These are phyloP conservation scores for Trematomus bernacchii DNA, from an alignment of 2,797 vertebrate genomes.

Conservation along the genomic window DNA sequence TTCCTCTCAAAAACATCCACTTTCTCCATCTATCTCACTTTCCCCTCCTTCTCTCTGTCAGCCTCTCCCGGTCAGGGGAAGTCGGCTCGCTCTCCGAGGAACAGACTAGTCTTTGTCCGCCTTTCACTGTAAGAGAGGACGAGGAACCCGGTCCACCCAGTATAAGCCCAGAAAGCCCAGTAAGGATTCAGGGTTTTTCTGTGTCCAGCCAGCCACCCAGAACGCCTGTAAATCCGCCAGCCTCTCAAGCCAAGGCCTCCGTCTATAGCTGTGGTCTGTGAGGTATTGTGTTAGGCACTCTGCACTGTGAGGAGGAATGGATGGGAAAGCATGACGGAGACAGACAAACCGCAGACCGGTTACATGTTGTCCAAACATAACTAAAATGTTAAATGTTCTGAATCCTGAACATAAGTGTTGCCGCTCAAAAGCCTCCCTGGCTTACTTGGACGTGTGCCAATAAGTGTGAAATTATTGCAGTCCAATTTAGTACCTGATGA, in stretches of 20 bases:
- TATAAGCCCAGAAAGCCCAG: conserved; percentile 47
- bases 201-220: conserved; percentile 58
- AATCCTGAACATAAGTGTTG: conserved; percentile 2
- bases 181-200: conserved; percentile 58
- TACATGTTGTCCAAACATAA: conserved; percentile 29
- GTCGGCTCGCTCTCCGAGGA: conserved; percentile 70
- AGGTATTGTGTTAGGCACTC: conserved; percentile 49
- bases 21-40: conserved; percentile 55
- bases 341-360: conserved; percentile 22
- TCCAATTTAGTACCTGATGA: conserved; percentile 24
- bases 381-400: conserved; percentile 33
- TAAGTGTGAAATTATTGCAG: conserved; percentile 24
- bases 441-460: conserved; percentile 16
- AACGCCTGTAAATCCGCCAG: conserved; percentile 67
- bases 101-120: conserved; percentile 80
- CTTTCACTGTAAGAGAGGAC: conserved; percentile 70
- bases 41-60: conserved; percentile 20
- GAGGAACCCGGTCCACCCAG: conserved; percentile 62
- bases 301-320: conserved; percentile 9
- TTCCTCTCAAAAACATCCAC: conserved; percentile 35
- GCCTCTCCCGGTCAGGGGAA: conserved; percentile 60
- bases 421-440: neutral
- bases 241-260: conserved; percentile 39
- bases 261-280: conserved; percentile 27
- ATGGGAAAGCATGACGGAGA: conserved; percentile 28